phyloP scores from a whole-genome alignment of 2,888 invertebrate genomes.

The Chouioia cunea region DNA sequence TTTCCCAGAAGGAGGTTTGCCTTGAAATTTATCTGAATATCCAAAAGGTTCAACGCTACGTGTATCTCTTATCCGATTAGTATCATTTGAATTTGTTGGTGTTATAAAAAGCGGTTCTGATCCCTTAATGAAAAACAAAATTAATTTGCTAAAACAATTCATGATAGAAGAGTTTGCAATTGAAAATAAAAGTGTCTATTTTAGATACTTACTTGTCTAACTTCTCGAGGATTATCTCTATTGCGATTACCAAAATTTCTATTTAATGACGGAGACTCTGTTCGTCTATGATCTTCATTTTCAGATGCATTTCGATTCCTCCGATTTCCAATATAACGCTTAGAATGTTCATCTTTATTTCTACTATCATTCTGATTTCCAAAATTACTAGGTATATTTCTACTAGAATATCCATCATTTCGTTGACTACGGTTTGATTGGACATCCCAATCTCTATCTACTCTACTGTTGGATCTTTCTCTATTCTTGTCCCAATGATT shows the following conservation, averaged over 20 bases:
- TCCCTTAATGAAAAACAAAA: constrained; percentile 69
- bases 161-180: neutral
- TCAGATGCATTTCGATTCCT: constrained; percentile 56
- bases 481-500: constrained; percentile 54
- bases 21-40: constrained; percentile 68
- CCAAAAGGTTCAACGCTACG: constrained; percentile 78
- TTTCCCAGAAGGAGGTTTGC: constrained; percentile 80
- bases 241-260: constrained; percentile 58
- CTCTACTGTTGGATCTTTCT: constrained; percentile 51
- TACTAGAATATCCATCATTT: constrained; percentile 54
- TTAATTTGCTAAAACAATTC: neutral
- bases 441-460: constrained; percentile 61
- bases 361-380: constrained; percentile 54
- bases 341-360: constrained; percentile 59
- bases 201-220: constrained; percentile 57
- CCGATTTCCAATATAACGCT: constrained; percentile 54
- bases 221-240: constrained; percentile 59
- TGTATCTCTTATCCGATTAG: constrained; percentile 75
- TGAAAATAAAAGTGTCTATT: constrained; percentile 7
- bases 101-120: constrained; percentile 77
- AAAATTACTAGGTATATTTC: constrained; percentile 54
- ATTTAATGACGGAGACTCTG: constrained; percentile 61
- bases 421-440: constrained; percentile 61
- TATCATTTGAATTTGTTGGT: constrained; percentile 69
- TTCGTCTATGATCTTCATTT: constrained; percentile 63